Evolutionary conservation across 2,797 vertebrate species (phyloP).

Genomic region (Pseudocheirus occidentalis): DNA sequence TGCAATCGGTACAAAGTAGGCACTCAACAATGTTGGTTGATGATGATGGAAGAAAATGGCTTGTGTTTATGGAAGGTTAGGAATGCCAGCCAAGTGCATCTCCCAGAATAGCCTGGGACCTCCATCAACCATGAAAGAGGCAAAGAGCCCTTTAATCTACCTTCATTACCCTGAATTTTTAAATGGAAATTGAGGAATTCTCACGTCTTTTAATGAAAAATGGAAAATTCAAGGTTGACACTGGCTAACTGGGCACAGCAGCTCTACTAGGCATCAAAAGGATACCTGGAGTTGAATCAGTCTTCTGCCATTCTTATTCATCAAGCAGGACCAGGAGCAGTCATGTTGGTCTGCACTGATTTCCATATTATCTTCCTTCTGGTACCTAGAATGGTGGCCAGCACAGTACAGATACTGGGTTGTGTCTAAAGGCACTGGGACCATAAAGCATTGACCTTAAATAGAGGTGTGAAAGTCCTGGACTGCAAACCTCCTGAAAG

Average conservation of each 20-base stretch:
- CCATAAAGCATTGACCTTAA: background rate
- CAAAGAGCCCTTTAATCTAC: background rate
- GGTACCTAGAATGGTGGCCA: background rate
- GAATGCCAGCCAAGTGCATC: background rate
- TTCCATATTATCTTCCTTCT: background rate
- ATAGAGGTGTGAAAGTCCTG: background rate
- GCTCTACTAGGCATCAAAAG: slow-evolving; percentile 19
- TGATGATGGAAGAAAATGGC: background rate
- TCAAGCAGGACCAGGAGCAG: slow-evolving; percentile 6
- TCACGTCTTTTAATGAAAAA: slow-evolving; percentile 39
- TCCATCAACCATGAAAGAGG: background rate
- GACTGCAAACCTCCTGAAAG: background rate
- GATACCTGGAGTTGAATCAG: slow-evolving; percentile 23
- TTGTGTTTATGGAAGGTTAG: background rate
- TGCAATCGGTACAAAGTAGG: background rate
- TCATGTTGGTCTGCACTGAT: background rate
- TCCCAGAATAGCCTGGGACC: background rate
- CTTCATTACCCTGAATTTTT: background rate
- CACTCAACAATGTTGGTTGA: background rate
- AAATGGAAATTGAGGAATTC: slow-evolving; percentile 22
- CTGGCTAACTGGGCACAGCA: slow-evolving; percentile 1
- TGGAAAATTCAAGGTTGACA: background rate
- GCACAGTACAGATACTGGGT: background rate
- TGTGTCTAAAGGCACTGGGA: slow-evolving; percentile 25
- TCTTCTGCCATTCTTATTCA: background rate